phyloP scores from a whole-genome alignment of 2,113 vertebrate genomes.

The Mesembrinibis cayennensis region DNA sequence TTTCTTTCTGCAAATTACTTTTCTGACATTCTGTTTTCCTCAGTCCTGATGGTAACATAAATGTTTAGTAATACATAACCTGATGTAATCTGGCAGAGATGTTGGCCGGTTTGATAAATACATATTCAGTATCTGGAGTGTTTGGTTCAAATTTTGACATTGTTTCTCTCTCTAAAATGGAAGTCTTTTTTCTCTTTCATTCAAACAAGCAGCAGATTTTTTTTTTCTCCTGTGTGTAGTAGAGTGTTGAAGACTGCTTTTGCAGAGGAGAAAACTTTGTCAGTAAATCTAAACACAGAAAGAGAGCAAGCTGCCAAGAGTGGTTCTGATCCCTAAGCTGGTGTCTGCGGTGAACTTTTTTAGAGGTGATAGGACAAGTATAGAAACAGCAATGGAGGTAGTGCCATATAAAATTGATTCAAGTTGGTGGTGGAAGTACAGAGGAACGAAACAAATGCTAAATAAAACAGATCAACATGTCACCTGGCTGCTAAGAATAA shows the following conservation, averaged over 20 bases:
- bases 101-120: not conserved
- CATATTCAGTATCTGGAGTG: not conserved
- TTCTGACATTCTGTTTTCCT: not conserved
- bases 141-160: not conserved
- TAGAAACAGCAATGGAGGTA: not conserved
- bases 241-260: not conserved
- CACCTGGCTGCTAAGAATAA: not conserved
- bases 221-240: rapidly evolving
- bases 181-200: not conserved
- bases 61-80: not conserved
- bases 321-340: not conserved
- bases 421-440: not conserved
- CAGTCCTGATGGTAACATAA: not conserved
- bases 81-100: not conserved
- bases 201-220: not conserved
- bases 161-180: not conserved
- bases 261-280: not conserved
- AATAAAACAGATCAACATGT: not conserved
- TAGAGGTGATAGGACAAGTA: no score
- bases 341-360: not conserved
- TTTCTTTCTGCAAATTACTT: not conserved
- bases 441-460: not conserved
- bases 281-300: not conserved
- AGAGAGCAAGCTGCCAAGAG: not conserved
- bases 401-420: not conserved